These are phyloP conservation scores for Syngnathus floridae DNA, from an alignment of 2,113 vertebrate genomes.

Conservation along the genomic window DNA sequence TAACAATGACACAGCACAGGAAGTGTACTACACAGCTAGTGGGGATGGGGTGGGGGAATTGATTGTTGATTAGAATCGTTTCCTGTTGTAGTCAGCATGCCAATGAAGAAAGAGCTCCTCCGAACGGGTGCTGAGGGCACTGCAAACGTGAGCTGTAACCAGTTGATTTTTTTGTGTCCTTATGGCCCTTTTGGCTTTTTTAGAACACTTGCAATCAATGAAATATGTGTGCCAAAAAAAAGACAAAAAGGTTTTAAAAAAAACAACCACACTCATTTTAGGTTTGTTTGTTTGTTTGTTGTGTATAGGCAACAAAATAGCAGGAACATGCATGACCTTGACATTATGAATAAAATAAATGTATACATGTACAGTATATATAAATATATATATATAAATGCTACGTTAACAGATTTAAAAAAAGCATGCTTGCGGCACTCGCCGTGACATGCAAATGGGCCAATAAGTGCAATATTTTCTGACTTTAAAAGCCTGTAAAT, in stretches of 20 bases:
- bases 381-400: conserved; percentile 70
- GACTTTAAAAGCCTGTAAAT: conserved; percentile 86
- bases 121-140: conserved; percentile 1
- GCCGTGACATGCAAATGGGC: conserved; percentile 88
- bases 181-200: conserved; percentile 22
- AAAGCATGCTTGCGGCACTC: conserved; percentile 74
- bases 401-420: conserved; percentile 59
- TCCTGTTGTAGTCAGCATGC: conserved; percentile 41
- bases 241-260: background rate
- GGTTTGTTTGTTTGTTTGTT: conserved; percentile 27
- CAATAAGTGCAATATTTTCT: conserved; percentile 99
- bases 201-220: conserved; percentile 6
- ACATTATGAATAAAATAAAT: conserved; percentile 34
- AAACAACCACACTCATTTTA: conserved; percentile 10
- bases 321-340: conserved; percentile 82
- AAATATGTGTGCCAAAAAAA: conserved; percentile 57
- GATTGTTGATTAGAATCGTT: conserved; percentile 16
- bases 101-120: conserved; percentile 18
- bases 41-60: conserved; percentile 48
- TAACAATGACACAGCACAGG: conserved; percentile 17
- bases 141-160: conserved; percentile 5
- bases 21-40: conserved; percentile 12
- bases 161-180: conserved; percentile 11
- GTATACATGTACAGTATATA: conserved; percentile 70
- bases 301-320: conserved; percentile 48